A percentile compares a stretch with the other conserved stretches of the same genome.
Conservation (phyloP, 2,888 invertebrate genomes). For the Phragmatobia fuliginosa region DNA sequence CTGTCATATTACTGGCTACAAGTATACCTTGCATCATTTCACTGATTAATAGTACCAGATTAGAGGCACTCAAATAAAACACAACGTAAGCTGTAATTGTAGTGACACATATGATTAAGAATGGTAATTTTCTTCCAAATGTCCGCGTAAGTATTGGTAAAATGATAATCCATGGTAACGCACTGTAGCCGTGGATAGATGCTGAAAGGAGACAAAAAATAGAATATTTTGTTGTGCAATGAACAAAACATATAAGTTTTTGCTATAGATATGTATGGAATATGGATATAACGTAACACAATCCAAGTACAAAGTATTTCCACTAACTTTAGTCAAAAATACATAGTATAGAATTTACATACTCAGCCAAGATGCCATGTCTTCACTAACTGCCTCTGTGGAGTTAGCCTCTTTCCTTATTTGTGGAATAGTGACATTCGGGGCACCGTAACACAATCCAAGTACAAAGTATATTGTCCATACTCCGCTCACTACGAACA, state of each 20-base stretch:
- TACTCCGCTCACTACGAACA: conserved; percentile 50
- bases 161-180: conserved; percentile 59
- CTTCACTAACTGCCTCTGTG: conserved; percentile 48
- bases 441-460: conserved; percentile 54
- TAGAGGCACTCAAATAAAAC: conserved; percentile 51
- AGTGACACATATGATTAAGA: conserved; percentile 52
- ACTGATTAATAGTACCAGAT: conserved; percentile 53
- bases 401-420: conserved; percentile 55
- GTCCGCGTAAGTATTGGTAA: conserved; percentile 55
- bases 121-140: conserved; percentile 59
- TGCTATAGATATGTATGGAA: conserved; percentile 55
- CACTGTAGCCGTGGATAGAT: conserved; percentile 60
- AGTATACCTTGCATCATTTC: conserved; percentile 57
- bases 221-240: neutral
- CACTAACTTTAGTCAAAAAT: neutral
- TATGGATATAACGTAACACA: conserved; percentile 54
- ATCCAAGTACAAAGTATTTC: conserved; percentile 46
- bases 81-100: conserved; percentile 49
- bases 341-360: conserved; percentile 23
- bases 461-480: conserved; percentile 53
- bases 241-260: neutral
- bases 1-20: conserved; percentile 47
- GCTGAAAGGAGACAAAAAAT: conserved; percentile 54
- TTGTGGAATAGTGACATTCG: conserved; percentile 55
- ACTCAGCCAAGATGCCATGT: conserved; percentile 60